phyloP scores from a whole-genome alignment of 2,113 vertebrate species.

The Boulengeromyrus knoepffleri region DNA sequence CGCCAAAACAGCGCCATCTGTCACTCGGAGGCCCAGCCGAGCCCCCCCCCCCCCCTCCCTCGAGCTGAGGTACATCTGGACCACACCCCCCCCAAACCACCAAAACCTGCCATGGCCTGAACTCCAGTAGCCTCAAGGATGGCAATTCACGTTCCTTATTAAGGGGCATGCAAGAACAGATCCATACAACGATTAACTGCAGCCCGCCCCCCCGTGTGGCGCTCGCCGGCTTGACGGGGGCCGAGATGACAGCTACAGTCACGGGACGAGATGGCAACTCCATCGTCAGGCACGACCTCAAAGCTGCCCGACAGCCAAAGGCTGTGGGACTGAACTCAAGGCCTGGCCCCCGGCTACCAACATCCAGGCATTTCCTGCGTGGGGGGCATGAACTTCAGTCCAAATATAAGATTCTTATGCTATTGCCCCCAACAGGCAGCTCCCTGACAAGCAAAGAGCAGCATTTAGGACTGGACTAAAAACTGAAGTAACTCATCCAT shows the following conservation, averaged over 20 bases:
- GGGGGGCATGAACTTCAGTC: background rate
- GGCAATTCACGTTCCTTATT: background rate
- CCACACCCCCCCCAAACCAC: background rate
- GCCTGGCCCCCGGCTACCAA: too few species aligned
- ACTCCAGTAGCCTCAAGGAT: background rate
- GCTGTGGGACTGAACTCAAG: background rate
- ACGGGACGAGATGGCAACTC: background rate
- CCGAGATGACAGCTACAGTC: background rate
- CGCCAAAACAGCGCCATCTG: background rate
- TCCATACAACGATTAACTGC: background rate
- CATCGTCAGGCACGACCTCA: background rate
- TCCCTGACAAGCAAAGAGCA: background rate
- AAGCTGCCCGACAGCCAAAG: background rate
- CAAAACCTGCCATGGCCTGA: background rate
- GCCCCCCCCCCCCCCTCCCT: background rate
- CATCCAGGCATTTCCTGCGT: background rate
- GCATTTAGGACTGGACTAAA: background rate
- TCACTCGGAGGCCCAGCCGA: background rate
- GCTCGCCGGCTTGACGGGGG: background rate
- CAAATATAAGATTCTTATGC: background rate
- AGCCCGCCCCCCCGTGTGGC: background rate
- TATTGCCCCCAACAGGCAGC: background rate
- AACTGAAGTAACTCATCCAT: background rate
- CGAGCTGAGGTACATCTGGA: background rate
- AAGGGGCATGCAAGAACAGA: slow-evolving; percentile 8